These are phyloP conservation scores for Ips typographus DNA, from an alignment of 1,140 invertebrate species.

Conservation along the genomic window DNA sequence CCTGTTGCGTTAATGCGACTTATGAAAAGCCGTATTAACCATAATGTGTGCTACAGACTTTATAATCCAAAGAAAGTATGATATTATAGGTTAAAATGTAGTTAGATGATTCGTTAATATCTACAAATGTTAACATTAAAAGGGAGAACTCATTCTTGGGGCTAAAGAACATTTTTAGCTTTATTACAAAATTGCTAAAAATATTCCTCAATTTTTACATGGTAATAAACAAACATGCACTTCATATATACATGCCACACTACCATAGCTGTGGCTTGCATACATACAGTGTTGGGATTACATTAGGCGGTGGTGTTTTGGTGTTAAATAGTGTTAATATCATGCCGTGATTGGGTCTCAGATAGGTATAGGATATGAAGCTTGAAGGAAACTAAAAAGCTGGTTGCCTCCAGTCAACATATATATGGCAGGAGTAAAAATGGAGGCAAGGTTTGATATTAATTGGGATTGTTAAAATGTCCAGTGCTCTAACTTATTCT, in stretches of 20 bases:
- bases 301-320: slow-evolving; percentile 39
- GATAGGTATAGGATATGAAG: slow-evolving; percentile 45
- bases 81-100: slow-evolving; percentile 9
- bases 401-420: slow-evolving; percentile 47
- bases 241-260: slow-evolving; percentile 48
- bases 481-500: slow-evolving; percentile 23
- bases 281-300: slow-evolving; percentile 47
- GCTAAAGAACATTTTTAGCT: slow-evolving; percentile 24
- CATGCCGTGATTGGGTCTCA: slow-evolving; percentile 47
- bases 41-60: slow-evolving; percentile 13
- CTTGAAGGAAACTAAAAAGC: slow-evolving; percentile 48
- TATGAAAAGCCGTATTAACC: background rate
- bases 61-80: background rate
- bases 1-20: background rate
- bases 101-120: background rate
- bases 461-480: slow-evolving; percentile 15
- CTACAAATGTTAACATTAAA: slow-evolving; percentile 8
- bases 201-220: slow-evolving; percentile 18
- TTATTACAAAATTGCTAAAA: slow-evolving; percentile 11
- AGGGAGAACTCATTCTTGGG: slow-evolving; percentile 34
- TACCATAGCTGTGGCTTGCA: slow-evolving; percentile 46
- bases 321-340: slow-evolving; percentile 47
- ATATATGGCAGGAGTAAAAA: slow-evolving; percentile 40
- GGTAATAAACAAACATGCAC: slow-evolving; percentile 45
- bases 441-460: slow-evolving; percentile 25